A percentile compares a stretch with the other conserved stretches of the same genome.
Conservation (phyloP, 2,797 vertebrate genomes). For the Tympanoctomys barrerae region DNA sequence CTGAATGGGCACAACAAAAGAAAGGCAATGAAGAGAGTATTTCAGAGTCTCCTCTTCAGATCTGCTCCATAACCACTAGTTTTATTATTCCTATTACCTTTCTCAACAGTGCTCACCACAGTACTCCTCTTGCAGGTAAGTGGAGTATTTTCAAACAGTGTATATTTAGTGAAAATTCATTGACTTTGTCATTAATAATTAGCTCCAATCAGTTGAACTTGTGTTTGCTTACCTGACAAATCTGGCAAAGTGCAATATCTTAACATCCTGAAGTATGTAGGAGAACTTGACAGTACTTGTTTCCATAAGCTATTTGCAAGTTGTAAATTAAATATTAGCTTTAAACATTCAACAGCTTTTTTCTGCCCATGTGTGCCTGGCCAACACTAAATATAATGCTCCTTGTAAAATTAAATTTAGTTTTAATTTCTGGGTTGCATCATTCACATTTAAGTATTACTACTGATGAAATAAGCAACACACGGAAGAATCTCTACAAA, state of each 20-base stretch:
- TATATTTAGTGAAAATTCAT: slow-evolving; percentile 19
- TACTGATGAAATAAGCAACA: not conserved
- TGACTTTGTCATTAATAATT: slow-evolving; percentile 56
- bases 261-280: not conserved
- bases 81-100: slow-evolving; percentile 23
- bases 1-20: not conserved
- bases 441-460: not conserved
- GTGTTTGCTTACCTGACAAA: slow-evolving; percentile 56
- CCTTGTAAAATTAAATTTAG: slow-evolving; percentile 3
- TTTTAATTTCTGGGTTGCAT: not conserved
- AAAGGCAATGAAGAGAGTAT: not conserved
- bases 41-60: not conserved
- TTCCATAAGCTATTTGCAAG: not conserved
- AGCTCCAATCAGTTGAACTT: not conserved
- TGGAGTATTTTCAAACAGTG: not conserved
- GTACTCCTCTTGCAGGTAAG: not conserved
- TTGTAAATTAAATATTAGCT: slow-evolving; percentile 45
- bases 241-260: not conserved
- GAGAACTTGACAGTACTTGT: not conserved
- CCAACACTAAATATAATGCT: not conserved
- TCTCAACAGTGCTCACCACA: not conserved
- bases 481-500: not conserved
- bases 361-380: not conserved
- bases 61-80: not conserved
- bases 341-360: slow-evolving; percentile 24